Evolutionary conservation across 2,888 invertebrate species (phyloP).

Genomic region (Sycophila texana): DNA sequence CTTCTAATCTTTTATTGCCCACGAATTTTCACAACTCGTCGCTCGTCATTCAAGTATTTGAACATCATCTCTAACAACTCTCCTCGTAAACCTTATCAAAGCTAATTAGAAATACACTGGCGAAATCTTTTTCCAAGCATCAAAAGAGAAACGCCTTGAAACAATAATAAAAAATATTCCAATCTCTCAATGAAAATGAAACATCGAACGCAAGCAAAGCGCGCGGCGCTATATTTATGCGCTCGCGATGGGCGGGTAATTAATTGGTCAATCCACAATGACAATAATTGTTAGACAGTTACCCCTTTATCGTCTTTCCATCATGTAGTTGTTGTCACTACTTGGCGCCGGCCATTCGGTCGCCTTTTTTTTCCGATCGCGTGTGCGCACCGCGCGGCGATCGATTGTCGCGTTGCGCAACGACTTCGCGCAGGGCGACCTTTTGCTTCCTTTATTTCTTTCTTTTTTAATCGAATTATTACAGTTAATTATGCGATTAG

Average conservation of each 20-base stretch:
- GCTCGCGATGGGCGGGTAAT: constrained; percentile 1
- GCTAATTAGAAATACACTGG: too few species aligned
- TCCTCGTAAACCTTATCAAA: too few species aligned
- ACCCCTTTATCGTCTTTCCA: constrained; percentile 1
- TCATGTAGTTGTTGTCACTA: neutral
- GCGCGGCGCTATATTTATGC: too few species aligned
- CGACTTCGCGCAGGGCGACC: neutral
- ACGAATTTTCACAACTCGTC: too few species aligned
- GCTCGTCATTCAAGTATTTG: too few species aligned
- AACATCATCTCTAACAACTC: too few species aligned
- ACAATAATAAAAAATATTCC: too few species aligned
- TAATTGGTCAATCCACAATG: constrained; percentile 21
- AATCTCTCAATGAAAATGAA: neutral
- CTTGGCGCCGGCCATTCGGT: constrained; percentile 11
- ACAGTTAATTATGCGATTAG: constrained; percentile 15
- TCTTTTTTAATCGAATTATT: constrained; percentile 34
- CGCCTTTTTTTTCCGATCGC: neutral
- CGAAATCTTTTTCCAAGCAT: too few species aligned
- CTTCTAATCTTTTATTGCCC: too few species aligned
- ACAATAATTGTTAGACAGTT: constrained; percentile 15
- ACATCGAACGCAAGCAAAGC: too few species aligned
- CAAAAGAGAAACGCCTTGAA: too few species aligned
- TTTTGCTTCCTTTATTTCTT: neutral
- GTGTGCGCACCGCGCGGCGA: constrained; percentile 8
- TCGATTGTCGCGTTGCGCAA: constrained; percentile 40